These are phyloP conservation scores for Neodontobutis hainanensis DNA, from an alignment of 2,113 vertebrate genomes.

Conservation along the genomic window DNA sequence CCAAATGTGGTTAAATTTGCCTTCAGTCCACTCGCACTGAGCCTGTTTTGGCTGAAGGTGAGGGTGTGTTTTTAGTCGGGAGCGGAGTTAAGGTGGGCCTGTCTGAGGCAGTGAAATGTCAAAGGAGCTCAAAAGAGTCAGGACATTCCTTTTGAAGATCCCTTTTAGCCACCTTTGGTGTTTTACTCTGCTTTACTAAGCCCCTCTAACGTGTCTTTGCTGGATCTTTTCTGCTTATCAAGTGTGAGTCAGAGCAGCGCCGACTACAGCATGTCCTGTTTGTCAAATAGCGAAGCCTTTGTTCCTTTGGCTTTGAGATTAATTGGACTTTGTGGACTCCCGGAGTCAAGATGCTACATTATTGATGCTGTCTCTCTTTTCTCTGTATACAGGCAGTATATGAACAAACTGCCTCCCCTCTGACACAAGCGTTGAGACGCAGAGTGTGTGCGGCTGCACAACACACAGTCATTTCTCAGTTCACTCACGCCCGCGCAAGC, in stretches of 20 bases:
- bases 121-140: constrained; percentile 68
- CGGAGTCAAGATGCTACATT: constrained; percentile 76
- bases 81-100: constrained; percentile 71
- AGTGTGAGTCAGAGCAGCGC: constrained; percentile 65
- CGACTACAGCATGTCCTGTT: constrained; percentile 78
- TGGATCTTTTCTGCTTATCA: constrained; percentile 67
- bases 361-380: constrained; percentile 78
- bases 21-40: constrained; percentile 29
- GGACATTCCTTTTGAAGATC: constrained; percentile 77
- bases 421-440: constrained; percentile 57
- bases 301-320: constrained; percentile 80
- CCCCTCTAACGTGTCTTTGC: constrained; percentile 65
- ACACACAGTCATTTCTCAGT: constrained; percentile 37
- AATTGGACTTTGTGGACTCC: constrained; percentile 83
- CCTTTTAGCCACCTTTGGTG: constrained; percentile 74
- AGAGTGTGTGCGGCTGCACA: constrained; percentile 34
- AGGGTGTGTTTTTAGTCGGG: constrained; percentile 55
- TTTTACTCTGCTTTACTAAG: constrained; percentile 74
- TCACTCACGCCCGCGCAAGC: constrained; percentile 32
- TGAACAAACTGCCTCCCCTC: constrained; percentile 73
- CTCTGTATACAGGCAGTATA: constrained; percentile 69
- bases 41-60: constrained; percentile 48
- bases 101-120: constrained; percentile 76
- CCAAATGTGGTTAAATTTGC: constrained; percentile 27
- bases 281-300: constrained; percentile 79